These are phyloP conservation scores for Salarias fasciatus DNA, from an alignment of 2,797 vertebrate species.

Conservation along the genomic window DNA sequence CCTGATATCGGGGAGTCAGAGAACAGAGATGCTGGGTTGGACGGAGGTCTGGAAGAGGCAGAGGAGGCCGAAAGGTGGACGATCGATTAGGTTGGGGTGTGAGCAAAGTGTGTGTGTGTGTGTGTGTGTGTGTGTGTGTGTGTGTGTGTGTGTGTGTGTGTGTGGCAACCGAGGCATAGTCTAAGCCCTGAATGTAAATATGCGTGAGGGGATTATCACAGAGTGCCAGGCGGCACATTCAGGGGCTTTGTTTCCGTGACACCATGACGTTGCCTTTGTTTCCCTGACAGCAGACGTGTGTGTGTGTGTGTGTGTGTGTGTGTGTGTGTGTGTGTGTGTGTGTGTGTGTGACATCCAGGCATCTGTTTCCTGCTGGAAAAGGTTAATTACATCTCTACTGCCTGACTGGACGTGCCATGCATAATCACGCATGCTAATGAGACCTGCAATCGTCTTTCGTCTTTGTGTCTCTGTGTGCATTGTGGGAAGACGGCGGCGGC, in stretches of 20 bases:
- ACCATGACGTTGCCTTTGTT: slow-evolving; percentile 80
- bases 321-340: slow-evolving; percentile 30
- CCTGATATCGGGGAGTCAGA: slow-evolving; percentile 46
- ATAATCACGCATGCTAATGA: slow-evolving; percentile 83
- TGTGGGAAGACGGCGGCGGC: slow-evolving; percentile 33
- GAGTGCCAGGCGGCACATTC: slow-evolving; percentile 74
- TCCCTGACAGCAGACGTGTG: slow-evolving; percentile 71
- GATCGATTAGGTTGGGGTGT: too few relatives aligned
- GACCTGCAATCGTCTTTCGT: slow-evolving; percentile 51
- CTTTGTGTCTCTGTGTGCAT: slow-evolving; percentile 40
- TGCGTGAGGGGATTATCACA: slow-evolving; percentile 78
- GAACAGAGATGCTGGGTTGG: slow-evolving; percentile 15
- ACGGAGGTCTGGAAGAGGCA: too few relatives aligned
- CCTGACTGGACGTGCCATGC: slow-evolving; percentile 80
- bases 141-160: not conserved
- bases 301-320: slow-evolving; percentile 44
- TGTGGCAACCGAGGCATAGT: slow-evolving; percentile 40
- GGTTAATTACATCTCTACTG: slow-evolving; percentile 84
- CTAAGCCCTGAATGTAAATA: slow-evolving; percentile 78
- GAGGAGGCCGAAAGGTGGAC: slow-evolving; percentile 14
- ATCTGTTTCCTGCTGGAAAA: slow-evolving; percentile 85
- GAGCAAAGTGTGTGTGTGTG: too few relatives aligned
- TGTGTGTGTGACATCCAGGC: slow-evolving; percentile 72
- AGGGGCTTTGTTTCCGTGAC: slow-evolving; percentile 79
- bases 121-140: too few relatives aligned